phyloP scores from a whole-genome alignment of 2,888 invertebrate genomes.

The Subacronicta megacephala region DNA sequence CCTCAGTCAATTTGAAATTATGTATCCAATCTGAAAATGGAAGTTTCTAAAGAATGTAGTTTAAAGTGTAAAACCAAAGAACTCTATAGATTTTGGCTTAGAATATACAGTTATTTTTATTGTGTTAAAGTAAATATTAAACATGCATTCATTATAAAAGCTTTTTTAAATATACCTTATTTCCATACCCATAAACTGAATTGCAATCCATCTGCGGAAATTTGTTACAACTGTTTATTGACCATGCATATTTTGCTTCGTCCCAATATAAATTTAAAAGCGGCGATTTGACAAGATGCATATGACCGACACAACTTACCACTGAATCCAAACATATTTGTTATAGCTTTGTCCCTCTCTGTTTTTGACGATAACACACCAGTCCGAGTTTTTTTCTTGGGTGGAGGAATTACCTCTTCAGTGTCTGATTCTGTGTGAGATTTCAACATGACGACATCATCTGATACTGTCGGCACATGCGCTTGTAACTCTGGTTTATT shows the following conservation, averaged over 20 bases:
- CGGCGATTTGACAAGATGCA: constrained; percentile 25
- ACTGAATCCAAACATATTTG: constrained; percentile 80
- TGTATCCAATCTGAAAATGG: no score
- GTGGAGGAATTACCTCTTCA: constrained; percentile 34
- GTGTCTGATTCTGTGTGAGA: constrained; percentile 71
- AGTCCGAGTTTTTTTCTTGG: constrained; percentile 36
- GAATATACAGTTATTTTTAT: neutral
- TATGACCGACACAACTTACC: constrained; percentile 73
- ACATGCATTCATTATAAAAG: neutral
- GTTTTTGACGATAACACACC: constrained; percentile 44
- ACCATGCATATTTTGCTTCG: constrained; percentile 5
- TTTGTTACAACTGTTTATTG: neutral
- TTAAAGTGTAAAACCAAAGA: neutral
- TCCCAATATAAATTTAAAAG: constrained; percentile 24
- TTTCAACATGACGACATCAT: constrained; percentile 64
- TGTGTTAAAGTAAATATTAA: neutral
- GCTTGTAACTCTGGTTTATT: constrained; percentile 12
- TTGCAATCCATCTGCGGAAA: no score
- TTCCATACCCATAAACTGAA: neutral
- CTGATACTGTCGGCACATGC: constrained; percentile 20
- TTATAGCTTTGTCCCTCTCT: constrained; percentile 69
- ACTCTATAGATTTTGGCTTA: neutral
- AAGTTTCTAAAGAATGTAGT: neutral
- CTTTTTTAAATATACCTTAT: neutral
- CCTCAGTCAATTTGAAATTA: no score